Conservation (phyloP, 64 coral and sea anemone genomes). For the Acropora yongei region DNA sequence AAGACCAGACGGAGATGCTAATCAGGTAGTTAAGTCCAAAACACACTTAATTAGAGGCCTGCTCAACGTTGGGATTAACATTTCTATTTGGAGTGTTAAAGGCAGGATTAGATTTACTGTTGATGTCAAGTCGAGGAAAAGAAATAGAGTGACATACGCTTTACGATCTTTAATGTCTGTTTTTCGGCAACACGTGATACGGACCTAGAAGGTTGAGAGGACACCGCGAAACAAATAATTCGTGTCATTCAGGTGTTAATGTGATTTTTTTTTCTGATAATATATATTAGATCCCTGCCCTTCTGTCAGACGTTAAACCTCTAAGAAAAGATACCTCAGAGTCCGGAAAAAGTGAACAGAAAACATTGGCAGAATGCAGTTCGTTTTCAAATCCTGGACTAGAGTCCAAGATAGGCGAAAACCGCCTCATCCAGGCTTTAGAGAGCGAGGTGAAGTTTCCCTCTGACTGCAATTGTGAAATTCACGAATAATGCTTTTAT, state of each 20-base stretch:
- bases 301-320: constrained; percentile 77
- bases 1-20: constrained; percentile 67
- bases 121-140: too few relatives aligned
- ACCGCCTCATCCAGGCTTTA: constrained; percentile 39
- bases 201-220: too few relatives aligned
- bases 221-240: too few relatives aligned
- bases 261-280: too few relatives aligned
- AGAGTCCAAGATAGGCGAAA: not conserved
- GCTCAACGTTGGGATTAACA: not conserved
- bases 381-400: not conserved
- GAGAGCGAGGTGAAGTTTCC: constrained; percentile 60
- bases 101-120: too few relatives aligned
- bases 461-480: too few relatives aligned
- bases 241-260: too few relatives aligned
- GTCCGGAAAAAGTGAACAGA: constrained; percentile 41
- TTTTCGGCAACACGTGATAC: too few relatives aligned
- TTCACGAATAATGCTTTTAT: too few relatives aligned
- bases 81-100: too few relatives aligned
- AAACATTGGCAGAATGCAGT: constrained; percentile 35
- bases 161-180: too few relatives aligned
- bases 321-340: constrained; percentile 41
- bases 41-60: not conserved
- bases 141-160: too few relatives aligned
- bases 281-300: constrained; percentile 43
- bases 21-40: constrained; percentile 42